Conservation (phyloP, 2,113 vertebrate genomes). For the Himantopus leucocephalus region DNA sequence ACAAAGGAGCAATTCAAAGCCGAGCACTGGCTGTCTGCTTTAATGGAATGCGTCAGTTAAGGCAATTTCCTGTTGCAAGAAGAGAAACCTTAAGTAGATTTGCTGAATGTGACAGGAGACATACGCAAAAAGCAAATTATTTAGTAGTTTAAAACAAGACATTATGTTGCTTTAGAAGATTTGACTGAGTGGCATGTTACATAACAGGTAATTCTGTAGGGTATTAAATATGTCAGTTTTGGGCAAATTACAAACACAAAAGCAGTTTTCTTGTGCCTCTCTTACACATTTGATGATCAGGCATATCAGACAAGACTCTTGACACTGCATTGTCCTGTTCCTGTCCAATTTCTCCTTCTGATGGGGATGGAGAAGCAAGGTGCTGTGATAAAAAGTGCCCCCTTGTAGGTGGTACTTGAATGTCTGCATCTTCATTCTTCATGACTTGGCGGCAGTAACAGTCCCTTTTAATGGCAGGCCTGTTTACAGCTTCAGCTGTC, state of each 20-base stretch:
- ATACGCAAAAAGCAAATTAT: slow-evolving; percentile 47
- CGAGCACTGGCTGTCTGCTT: slow-evolving; percentile 4
- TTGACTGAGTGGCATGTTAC: not conserved
- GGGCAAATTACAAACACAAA: not conserved
- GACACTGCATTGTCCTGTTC: not conserved
- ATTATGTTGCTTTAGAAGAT: slow-evolving; percentile 18
- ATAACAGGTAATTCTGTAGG: slow-evolving; percentile 27
- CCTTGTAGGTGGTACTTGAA: not conserved
- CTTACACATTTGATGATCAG: not conserved
- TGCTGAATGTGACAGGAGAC: slow-evolving; percentile 47
- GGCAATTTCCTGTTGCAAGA: slow-evolving; percentile 57
- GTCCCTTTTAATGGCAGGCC: not conserved
- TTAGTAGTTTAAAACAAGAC: slow-evolving; percentile 34
- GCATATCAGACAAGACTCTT: not conserved
- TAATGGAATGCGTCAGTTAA: slow-evolving; percentile 55
- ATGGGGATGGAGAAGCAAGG: not conserved
- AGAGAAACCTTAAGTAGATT: slow-evolving; percentile 65
- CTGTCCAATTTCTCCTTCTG: not conserved
- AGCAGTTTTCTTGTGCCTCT: not conserved
- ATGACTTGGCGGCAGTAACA: not conserved
- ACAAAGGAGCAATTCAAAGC: slow-evolving; percentile 62
- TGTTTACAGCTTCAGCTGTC: not conserved
- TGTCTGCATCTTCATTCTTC: not conserved
- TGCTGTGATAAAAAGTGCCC: not conserved
- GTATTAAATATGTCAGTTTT: slow-evolving; percentile 19